phyloP scores from a whole-genome alignment of 2,888 invertebrate genomes.

The Drosophila atripex region DNA sequence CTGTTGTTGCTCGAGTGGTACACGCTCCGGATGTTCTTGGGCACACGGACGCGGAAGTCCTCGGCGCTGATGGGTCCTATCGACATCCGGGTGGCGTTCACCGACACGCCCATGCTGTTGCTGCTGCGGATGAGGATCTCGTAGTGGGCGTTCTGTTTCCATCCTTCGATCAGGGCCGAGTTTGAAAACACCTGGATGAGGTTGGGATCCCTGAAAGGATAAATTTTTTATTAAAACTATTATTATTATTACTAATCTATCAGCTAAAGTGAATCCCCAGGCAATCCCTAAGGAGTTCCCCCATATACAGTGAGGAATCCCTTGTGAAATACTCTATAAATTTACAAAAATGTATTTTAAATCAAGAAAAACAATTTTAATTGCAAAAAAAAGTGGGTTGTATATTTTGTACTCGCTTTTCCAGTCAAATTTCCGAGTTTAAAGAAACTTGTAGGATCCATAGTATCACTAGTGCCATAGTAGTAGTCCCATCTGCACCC shows the following conservation, averaged over 20 bases:
- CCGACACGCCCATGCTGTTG: constrained; percentile 73
- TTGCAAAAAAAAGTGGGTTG: too few species aligned
- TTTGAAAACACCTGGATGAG: constrained; percentile 63
- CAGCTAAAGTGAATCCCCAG: not conserved
- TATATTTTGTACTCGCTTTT: too few species aligned
- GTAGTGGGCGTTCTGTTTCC: constrained; percentile 60
- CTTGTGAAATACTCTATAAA: too few species aligned
- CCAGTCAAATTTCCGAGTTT: not conserved
- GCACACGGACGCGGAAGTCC: constrained; percentile 57
- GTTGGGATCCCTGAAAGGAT: constrained; percentile 40
- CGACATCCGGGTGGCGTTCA: constrained; percentile 64
- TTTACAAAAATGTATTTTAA: too few species aligned
- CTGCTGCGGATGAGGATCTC: constrained; percentile 75
- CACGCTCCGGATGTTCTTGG: constrained; percentile 85
- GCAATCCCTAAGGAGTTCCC: not conserved
- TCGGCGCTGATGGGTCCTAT: constrained; percentile 66
- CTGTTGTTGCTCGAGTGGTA: constrained; percentile 87
- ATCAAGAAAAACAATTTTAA: too few species aligned
- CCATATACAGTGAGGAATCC: not conserved
- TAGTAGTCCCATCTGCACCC: too few species aligned
- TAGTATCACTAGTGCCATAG: too few species aligned
- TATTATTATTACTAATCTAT: too few species aligned
- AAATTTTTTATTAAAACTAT: too few species aligned
- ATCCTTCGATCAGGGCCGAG: constrained; percentile 73
- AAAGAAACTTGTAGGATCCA: not conserved